Percentiles rank a stretch among this genome's conserved stretches.
These are phyloP conservation scores for Ceratina australensis DNA, from an alignment of 1,140 invertebrate species.

Conservation along the genomic window DNA sequence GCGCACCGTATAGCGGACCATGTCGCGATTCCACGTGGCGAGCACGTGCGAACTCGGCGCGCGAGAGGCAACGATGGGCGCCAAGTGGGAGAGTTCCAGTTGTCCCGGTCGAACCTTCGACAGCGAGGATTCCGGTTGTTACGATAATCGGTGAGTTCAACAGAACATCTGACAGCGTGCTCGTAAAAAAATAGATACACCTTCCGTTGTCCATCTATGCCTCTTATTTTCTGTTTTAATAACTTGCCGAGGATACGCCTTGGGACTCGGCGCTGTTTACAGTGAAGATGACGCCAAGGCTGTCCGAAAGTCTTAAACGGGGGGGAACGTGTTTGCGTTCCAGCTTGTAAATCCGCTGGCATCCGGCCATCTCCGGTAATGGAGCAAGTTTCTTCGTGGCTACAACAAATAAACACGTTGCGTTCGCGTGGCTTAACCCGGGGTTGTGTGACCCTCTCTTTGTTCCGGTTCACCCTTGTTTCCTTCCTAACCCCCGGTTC, in stretches of 20 bases:
- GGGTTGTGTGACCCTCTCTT: slow-evolving; percentile 10
- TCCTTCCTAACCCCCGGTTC: neutral
- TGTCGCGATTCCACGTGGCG: slow-evolving; percentile 50
- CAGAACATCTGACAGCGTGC: neutral
- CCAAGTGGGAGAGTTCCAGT: slow-evolving; percentile 40
- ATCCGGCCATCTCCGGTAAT: slow-evolving; percentile 50
- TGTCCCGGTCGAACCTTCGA: slow-evolving; percentile 13
- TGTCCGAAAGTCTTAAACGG: slow-evolving; percentile 1
- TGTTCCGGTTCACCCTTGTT: neutral
- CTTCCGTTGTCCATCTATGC: no score
- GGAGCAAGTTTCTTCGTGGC: slow-evolving; percentile 39
- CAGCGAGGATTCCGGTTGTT: slow-evolving; percentile 29
- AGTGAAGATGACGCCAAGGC: neutral
- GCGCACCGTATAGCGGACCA: neutral
- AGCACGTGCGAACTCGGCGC: slow-evolving; percentile 34
- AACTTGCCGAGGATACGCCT: neutral
- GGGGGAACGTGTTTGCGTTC: slow-evolving; percentile 16
- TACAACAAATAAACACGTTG: slow-evolving; percentile 49
- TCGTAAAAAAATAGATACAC: no score
- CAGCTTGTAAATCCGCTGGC: slow-evolving; percentile 43
- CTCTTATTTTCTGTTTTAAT: no score
- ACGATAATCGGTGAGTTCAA: slow-evolving; percentile 41
- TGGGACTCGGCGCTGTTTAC: neutral
- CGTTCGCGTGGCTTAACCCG: slow-evolving; percentile 45
- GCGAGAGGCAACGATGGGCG: slow-evolving; percentile 29